phyloP scores from a whole-genome alignment of 2,113 vertebrate species.

The Calyptommatus sinebrachiatus region DNA sequence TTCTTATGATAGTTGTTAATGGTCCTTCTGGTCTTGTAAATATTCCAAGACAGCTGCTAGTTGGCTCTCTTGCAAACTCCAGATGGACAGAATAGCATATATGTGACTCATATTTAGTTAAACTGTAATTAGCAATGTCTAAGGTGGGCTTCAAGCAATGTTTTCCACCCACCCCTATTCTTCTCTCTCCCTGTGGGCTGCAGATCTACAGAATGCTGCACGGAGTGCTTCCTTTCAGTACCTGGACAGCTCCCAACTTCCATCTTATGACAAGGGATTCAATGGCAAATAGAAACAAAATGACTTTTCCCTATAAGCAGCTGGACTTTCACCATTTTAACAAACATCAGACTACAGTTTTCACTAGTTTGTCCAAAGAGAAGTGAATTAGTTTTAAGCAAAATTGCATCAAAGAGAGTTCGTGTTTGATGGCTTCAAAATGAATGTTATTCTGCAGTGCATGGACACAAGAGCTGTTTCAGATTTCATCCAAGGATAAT shows the following conservation, averaged over 20 bases:
- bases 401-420: too few species aligned
- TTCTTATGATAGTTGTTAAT: constrained; percentile 1
- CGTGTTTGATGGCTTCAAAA: too few species aligned
- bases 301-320: not conserved
- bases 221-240: not conserved
- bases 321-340: too few species aligned
- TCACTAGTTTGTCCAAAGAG: too few species aligned
- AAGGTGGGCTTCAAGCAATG: not conserved
- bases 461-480: not conserved
- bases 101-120: not conserved
- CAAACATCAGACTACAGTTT: too few species aligned
- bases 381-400: too few species aligned
- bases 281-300: not conserved
- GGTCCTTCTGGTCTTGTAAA: constrained; percentile 1
- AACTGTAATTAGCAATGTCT: constrained; percentile 4
- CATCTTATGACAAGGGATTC: not conserved
- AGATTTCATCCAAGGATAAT: not conserved
- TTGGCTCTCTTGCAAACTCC: not conserved
- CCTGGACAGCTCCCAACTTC: constrained; percentile 15
- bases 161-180: not conserved
- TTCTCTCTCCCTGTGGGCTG: not conserved
- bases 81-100: not conserved
- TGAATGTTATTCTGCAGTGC: not conserved
- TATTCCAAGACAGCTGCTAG: not conserved
- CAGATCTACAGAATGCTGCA: not conserved